Evolutionary conservation across 2,888 invertebrate genomes (phyloP), one percentile per base, ranked within the genome.

Genomic region (Cosmorhoe ocellata): DNA sequence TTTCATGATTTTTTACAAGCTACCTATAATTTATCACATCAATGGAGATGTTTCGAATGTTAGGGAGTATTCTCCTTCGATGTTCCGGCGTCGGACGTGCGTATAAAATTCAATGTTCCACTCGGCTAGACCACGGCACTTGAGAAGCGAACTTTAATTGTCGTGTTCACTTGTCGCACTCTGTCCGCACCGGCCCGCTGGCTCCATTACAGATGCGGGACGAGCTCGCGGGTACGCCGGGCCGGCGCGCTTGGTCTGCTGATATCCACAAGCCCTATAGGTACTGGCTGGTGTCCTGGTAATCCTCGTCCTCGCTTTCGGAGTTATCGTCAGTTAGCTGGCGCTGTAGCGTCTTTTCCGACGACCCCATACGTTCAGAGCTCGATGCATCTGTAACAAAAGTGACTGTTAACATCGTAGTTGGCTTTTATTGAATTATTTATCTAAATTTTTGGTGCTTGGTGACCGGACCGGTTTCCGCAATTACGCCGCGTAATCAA

Each of bases 271-370:
- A 13, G 28, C 7, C 67, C 81, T 84, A 84, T 53, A 81, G 86
- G 66, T 86, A 89, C 51, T 86, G 82, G 76, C 76, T 85, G 69
- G 90, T 85, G 76, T 90, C 90, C 52, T 89, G 81, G 71, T 82
- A 87, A 46, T 90, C 90, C 54, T 89, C 89, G 59, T 89, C 89
- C 59, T 89, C 88, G 69, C 78, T 79, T 37, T 80, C 88, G 9
- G 87, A 84, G 66, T 84, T 87, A 74, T 90, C 90, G 79, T 90
- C 85, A 5, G 89, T 90, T 78, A 89, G 76, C 82, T 87, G 86
- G 61, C 90, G 89, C 67, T 82, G 85, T 69, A 80, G 54, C 64
- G 81, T 56, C 84, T 76, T 71, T 82, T 84, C 79, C 80, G 76
- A 42, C 56, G 78, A 64, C 70, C 81, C 81, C 76, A 64, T 40